A percentile compares a stretch with the other conserved stretches of the same genome.
These are phyloP conservation scores for Vanessa tameamea DNA, from an alignment of 1,140 invertebrate species.

Conservation along the genomic window DNA sequence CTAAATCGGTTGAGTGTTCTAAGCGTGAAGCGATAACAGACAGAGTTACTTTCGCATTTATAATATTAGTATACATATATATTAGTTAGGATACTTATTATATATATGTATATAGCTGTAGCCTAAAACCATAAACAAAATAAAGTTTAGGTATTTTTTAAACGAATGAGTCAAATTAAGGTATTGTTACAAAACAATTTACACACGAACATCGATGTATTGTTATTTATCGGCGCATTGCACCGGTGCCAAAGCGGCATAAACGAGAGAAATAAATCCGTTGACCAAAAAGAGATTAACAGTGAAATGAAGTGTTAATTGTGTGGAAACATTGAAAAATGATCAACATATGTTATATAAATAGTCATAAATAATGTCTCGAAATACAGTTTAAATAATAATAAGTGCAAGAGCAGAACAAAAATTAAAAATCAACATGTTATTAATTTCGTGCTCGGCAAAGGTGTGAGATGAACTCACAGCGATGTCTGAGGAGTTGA, in stretches of 20 bases:
- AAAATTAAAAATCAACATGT: slow-evolving; percentile 78
- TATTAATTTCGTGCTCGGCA: slow-evolving; percentile 74
- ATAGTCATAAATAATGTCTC: slow-evolving; percentile 78
- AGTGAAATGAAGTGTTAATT: slow-evolving; percentile 79
- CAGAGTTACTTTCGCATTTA: too few relatives aligned
- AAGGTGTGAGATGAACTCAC: slow-evolving; percentile 75
- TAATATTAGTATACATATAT: too few relatives aligned
- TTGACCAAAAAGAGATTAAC: slow-evolving; percentile 66
- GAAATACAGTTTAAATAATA: slow-evolving; percentile 80
- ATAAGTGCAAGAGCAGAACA: slow-evolving; percentile 76
- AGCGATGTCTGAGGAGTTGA: slow-evolving; percentile 47
- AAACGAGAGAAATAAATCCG: slow-evolving; percentile 34
- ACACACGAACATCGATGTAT: slow-evolving; percentile 27
- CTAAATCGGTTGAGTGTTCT: too few relatives aligned
- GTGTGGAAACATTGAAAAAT: slow-evolving; percentile 79
- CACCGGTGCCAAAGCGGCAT: slow-evolving; percentile 26
- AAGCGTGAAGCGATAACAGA: too few relatives aligned
- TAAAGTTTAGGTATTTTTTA: too few relatives aligned
- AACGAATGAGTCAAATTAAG: slow-evolving; percentile 6
- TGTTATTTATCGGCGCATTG: slow-evolving; percentile 50
- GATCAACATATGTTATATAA: slow-evolving; percentile 80
- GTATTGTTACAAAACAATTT: slow-evolving; percentile 39
- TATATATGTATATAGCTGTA: slow-evolving; percentile 19
- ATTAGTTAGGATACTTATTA: too few relatives aligned
- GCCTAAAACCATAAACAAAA: neutral